Evolutionary conservation across 1,140 invertebrate genomes (phyloP).

Genomic region (Lordiphosa collinella): DNA sequence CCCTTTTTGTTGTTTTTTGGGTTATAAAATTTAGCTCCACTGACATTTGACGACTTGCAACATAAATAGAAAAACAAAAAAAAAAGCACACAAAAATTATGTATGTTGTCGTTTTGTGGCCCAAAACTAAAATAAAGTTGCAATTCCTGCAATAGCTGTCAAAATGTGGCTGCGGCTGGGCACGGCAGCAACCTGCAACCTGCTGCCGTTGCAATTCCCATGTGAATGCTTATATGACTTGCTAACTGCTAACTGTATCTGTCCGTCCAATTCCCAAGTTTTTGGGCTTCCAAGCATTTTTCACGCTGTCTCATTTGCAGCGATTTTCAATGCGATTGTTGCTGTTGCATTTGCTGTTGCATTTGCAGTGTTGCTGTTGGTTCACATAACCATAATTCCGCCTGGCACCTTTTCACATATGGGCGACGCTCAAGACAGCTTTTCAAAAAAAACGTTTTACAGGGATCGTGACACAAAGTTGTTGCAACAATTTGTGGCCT

Average conservation of each 20-base stretch:
- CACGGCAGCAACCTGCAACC: constrained; percentile 27
- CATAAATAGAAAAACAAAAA: not conserved
- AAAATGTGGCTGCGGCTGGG: constrained; percentile 61
- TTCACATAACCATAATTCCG: constrained; percentile 67
- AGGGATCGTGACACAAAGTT: constrained; percentile 67
- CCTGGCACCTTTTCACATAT: constrained; percentile 51
- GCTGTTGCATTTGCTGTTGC: constrained; percentile 20
- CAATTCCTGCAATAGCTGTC: constrained; percentile 61
- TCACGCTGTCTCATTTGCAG: constrained; percentile 59
- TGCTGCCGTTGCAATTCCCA: constrained; percentile 33
- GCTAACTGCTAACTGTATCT: constrained; percentile 30
- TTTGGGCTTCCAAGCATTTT: constrained; percentile 52
- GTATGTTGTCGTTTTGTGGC: constrained; percentile 26
- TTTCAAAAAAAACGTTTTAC: constrained; percentile 1
- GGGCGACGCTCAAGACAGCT: constrained; percentile 1
- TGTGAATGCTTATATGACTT: constrained; percentile 50
- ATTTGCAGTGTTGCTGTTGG: constrained; percentile 36
- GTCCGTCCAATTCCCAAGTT: constrained; percentile 20
- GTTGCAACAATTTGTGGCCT: constrained; percentile 26
- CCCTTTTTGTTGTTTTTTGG: constrained; percentile 6
- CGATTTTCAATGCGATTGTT: constrained; percentile 49
- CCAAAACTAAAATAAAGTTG: constrained; percentile 66
- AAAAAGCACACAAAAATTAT: constrained; percentile 39
- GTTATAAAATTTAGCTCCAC: constrained; percentile 58
- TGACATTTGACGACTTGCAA: constrained; percentile 58